Conservation (phyloP, 2,888 invertebrate species). For the Pyrrhosoma nymphula region DNA sequence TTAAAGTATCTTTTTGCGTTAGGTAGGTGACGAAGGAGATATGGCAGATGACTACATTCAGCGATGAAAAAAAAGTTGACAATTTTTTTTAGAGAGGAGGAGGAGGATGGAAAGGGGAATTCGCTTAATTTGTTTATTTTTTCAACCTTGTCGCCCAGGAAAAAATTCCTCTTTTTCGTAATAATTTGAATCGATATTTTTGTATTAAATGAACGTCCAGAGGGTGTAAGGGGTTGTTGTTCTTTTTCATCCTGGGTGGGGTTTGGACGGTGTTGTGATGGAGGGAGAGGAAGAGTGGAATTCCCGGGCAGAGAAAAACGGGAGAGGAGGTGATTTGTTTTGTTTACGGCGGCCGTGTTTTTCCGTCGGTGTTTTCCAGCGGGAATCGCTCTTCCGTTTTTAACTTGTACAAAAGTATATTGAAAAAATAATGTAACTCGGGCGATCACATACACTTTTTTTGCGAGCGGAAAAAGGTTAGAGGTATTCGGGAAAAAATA, state of each 20-base stretch:
- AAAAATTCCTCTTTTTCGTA: neutral
- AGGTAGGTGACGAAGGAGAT: neutral
- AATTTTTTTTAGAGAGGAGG: neutral
- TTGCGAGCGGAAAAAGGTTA: neutral
- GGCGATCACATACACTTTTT: constrained; percentile 1
- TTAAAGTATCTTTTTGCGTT: neutral
- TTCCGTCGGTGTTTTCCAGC: constrained; percentile 30
- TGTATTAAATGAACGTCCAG: constrained; percentile 20
- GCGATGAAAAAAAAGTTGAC: neutral
- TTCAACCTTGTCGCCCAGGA: neutral
- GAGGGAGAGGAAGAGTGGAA: neutral
- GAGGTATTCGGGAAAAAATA: neutral
- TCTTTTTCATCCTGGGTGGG: neutral
- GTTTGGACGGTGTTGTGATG: neutral
- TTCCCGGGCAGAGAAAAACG: neutral
- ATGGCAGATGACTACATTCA: neutral
- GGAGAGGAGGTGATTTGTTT: constrained; percentile 50
- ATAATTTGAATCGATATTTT: constrained; percentile 54
- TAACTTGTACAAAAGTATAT: constrained; percentile 40
- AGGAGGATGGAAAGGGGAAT: neutral
- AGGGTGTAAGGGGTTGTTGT: neutral
- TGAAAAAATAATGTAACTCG: constrained; percentile 39
- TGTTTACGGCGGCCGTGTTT: constrained; percentile 47
- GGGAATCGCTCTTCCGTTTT: constrained; percentile 34
- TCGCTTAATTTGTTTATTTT: constrained; percentile 33